Evolutionary conservation across 2,888 invertebrate genomes (phyloP), one percentile per base, ranked within the genome.

Genomic region (Linyphia triangularis): DNA sequence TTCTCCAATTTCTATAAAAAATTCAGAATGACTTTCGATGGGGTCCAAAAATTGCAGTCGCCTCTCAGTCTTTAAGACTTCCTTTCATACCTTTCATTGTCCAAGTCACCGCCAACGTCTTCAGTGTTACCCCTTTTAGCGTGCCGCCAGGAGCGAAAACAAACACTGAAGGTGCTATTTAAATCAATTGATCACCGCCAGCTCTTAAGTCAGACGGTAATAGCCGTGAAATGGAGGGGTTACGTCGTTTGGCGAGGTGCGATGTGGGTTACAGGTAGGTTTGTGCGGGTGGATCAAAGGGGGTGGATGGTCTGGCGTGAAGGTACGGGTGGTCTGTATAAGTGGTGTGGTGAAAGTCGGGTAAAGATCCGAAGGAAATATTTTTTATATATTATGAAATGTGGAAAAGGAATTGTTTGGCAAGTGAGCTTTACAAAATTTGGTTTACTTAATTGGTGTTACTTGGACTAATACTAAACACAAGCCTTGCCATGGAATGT

Each of bases 131-230:
- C 51, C 3, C n/a, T 51, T 9, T 13, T 16, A 22, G n/a, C 51
- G 13, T 10, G 13, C 40, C 26, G 65, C 69, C 59, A 63, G 61
- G 70, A 59, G 59, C 70, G 28, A 78, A 85, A 85, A 63, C 43
- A 85, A 85, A 85, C 78, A 85, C 10, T 1, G 61, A 43, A 73
- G 63, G 72, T 72, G 72, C 59, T 40, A 72, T 73, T 86, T 63
- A 40, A 37, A 86, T 67, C 81, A 81, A 81, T 86, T 85, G 16
- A 26, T 19, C 26, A 33, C 73, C 73, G 57, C 28, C 24, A 30
- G 61, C 16, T n/a, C n/a, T 51, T 51, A 16, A 61, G 61, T 19
- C 19, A 51, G 70, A 24, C n/a, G 26, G 9, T 6, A 69, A 77
- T 24, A 70, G 69, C 59, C 75, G 84, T 84, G 75, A 75, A 84